These are phyloP conservation scores for Champsocephalus gunnari DNA, from an alignment of 2,797 vertebrate genomes.

Conservation along the genomic window DNA sequence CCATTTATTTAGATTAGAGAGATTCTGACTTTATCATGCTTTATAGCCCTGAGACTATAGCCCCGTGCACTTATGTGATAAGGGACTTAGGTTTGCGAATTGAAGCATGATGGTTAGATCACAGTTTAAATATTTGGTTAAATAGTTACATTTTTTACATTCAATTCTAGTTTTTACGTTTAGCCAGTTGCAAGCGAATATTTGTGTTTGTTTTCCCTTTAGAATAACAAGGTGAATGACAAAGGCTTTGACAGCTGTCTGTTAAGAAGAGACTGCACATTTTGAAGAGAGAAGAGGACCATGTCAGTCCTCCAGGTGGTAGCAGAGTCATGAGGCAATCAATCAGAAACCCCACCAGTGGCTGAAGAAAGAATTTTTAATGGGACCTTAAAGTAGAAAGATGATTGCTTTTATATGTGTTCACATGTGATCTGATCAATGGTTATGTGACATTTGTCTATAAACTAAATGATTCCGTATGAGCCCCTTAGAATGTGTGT, in stretches of 20 bases:
- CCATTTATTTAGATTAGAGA: no score
- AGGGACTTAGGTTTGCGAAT: not conserved
- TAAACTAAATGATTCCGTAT: not conserved
- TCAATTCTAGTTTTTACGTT: not conserved
- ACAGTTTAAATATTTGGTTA: not conserved
- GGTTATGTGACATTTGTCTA: not conserved
- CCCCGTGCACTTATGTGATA: not conserved
- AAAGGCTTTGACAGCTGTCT: not conserved
- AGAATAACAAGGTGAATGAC: not conserved
- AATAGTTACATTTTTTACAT: not conserved
- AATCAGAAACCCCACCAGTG: not conserved
- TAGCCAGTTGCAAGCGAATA: not conserved
- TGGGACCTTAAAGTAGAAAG: not conserved
- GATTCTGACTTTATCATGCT: not conserved
- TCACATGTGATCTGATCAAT: not conserved
- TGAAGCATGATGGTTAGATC: not conserved
- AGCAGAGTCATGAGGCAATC: conserved; percentile 58
- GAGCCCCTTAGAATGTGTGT: not conserved
- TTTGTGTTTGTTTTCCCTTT: not conserved
- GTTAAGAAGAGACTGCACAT: not conserved
- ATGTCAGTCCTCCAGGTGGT: conserved; percentile 66
- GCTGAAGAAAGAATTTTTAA: not conserved
- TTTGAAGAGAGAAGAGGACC: not conserved
- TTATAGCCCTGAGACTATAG: not conserved
- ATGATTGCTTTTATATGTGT: not conserved